These are phyloP conservation scores for Cremastobaeus sp. DNA, from an alignment of 2,888 invertebrate species.

Conservation along the genomic window DNA sequence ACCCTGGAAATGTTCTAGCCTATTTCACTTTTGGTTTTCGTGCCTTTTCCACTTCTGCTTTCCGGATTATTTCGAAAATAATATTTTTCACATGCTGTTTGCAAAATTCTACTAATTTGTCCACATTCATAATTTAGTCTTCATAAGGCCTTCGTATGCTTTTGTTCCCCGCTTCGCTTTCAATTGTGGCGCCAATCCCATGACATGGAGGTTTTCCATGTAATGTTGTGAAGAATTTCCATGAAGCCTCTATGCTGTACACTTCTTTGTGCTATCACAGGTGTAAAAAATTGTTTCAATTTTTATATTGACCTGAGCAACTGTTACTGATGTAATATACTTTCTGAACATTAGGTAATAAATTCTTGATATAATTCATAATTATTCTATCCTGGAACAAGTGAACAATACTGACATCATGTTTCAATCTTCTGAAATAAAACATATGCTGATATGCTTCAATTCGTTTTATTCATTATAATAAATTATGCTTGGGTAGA, in stretches of 20 bases:
- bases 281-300: constrained; percentile 7
- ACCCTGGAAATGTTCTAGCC: not conserved
- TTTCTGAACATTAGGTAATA: not conserved
- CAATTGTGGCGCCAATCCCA: constrained; percentile 4
- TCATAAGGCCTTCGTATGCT: not conserved
- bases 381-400: constrained; percentile 2
- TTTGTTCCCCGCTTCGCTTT: not conserved
- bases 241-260: constrained; percentile 1
- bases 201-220: constrained; percentile 2
- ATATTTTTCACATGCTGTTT: not conserved
- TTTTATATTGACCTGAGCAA: constrained; percentile 17
- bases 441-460: too few species aligned
- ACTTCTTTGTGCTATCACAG: constrained; percentile 2
- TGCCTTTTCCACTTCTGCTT: not conserved
- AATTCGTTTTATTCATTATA: too few species aligned
- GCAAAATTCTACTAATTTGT: not conserved
- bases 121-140: not conserved
- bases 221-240: constrained; percentile 7
- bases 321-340: constrained; percentile 12
- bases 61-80: not conserved
- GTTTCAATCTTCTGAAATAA: too few species aligned
- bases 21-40: not conserved
- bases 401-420: not conserved
- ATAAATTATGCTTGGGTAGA: too few species aligned
- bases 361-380: not conserved